A percentile compares a stretch with the other conserved stretches of the same genome.
Evolutionary conservation across 1,140 invertebrate species (phyloP).

Genomic region (Belonocnema kinseyi): DNA sequence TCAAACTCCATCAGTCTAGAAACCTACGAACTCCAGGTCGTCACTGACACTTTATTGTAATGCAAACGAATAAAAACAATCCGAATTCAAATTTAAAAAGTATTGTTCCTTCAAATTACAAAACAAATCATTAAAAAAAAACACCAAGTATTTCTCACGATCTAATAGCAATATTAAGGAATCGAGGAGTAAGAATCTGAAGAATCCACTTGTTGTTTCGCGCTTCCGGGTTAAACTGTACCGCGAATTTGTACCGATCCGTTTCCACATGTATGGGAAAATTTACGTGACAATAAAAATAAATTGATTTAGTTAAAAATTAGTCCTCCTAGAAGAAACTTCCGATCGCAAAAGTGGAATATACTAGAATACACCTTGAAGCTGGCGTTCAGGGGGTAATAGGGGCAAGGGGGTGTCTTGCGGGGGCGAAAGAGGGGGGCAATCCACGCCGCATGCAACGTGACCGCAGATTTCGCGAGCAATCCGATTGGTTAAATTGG

Average conservation of each 20-base stretch:
- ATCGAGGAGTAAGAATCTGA: background rate
- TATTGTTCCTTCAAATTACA: too few relatives aligned
- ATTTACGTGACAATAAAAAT: background rate
- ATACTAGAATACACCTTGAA: conserved; percentile 26
- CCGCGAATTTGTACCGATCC: background rate
- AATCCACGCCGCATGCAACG: conserved; percentile 68
- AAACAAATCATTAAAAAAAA: too few relatives aligned
- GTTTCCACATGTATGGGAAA: background rate
- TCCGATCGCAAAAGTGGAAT: conserved; percentile 10
- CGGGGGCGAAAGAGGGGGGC: conserved; percentile 50
- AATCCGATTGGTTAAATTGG: conserved; percentile 55
- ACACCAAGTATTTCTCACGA: too few relatives aligned
- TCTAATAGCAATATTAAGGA: background rate
- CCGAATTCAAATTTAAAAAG: too few relatives aligned
- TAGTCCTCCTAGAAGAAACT: conserved; percentile 1
- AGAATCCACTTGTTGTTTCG: background rate
- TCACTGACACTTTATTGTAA: conserved; percentile 1
- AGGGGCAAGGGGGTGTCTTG: conserved; percentile 56
- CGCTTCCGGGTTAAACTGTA: background rate
- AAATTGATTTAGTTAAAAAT: background rate
- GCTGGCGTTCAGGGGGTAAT: conserved; percentile 41
- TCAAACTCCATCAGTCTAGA: background rate
- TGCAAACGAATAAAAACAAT: too few relatives aligned
- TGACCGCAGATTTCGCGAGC: conserved; percentile 56
- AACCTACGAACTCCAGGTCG: background rate